Base-by-base conservation (phyloP, 2,888 invertebrate genomes). In the Metopia argyrocephala region DNA sequence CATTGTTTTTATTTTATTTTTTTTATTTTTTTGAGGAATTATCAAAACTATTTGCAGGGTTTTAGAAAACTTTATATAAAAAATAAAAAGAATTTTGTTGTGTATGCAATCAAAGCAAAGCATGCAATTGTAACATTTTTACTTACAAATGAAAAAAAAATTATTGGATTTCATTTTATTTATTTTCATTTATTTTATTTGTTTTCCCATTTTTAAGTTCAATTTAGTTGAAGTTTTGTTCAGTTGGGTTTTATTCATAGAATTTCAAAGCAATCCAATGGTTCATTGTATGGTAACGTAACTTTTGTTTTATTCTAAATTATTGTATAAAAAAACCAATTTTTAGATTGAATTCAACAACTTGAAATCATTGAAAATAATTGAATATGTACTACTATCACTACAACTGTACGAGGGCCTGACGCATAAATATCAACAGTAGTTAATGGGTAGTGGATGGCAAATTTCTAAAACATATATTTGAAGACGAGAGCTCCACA, bases 121-220 rank as follows among this genome's bases (percentile, higher is more conserved):
- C 71, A 68, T 61, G 45, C 15, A 71, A 46, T 54, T 61, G 54
- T 45, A 46, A 59, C 31, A 21, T 61, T 64, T 21, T 2, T 2
- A 71, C 50, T 48, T 28, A 59, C n/a, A 7, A 52, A 59, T 52
- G 23, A 46, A 71, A 21, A 45, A 31, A 59, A 70, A 68, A 50
- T 48, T 45, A 78, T 23, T 52, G 12, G 6, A n/a, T 28, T 28
- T 73, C 56, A 56, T 56, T 64, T 52, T 18, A 50, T 66, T 59
- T 15, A 52, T 25, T 66, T 52, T 27, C 45, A 75, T 12, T 12
- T 12, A 3, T 38, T 2, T 9, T 15, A 12, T 38, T 12, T 38
- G 9, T 38, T 4, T 38, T 38, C 15, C 15, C 3, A 38, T 38
- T 38, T 38, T 38, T 38, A 12, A 38, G 38, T 38, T 38, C 38